A percentile compares a stretch with the other conserved stretches of the same genome.
phyloP scores from a whole-genome alignment of 2,888 invertebrate species.

The Gari tellinella region DNA sequence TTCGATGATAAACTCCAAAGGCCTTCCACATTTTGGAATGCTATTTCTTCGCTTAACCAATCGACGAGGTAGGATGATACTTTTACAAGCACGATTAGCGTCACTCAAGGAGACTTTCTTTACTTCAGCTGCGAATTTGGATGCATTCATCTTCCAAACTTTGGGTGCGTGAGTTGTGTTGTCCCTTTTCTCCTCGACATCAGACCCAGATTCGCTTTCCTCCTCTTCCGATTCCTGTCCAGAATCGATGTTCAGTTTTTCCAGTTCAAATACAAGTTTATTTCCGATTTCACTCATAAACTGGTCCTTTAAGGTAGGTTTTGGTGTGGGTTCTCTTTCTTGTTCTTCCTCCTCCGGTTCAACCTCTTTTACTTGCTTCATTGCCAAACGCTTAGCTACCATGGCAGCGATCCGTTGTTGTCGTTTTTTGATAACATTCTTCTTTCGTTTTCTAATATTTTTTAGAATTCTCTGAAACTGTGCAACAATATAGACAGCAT shows the following conservation, averaged over 20 bases:
- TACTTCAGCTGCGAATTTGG: constrained; percentile 31
- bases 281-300: constrained; percentile 54
- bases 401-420: constrained; percentile 39
- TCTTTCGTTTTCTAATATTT: constrained; percentile 46
- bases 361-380: constrained; percentile 24
- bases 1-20: constrained; percentile 48
- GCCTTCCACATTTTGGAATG: constrained; percentile 30
- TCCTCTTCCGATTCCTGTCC: constrained; percentile 5
- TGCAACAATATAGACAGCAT: constrained; percentile 49
- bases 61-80: no score
- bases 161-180: not conserved
- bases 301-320: constrained; percentile 46
- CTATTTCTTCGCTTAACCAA: constrained; percentile 40
- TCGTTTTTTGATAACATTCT: constrained; percentile 22
- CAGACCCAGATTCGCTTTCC: constrained; percentile 11
- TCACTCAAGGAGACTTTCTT: constrained; percentile 35
- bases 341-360: constrained; percentile 19
- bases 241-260: constrained; percentile 20
- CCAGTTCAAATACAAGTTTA: constrained; percentile 48
- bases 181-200: constrained; percentile 1
- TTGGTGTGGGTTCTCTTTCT: constrained; percentile 20
- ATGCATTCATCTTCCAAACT: not conserved
- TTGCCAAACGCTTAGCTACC: constrained; percentile 32
- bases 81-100: constrained; percentile 11
- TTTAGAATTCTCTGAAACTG: constrained; percentile 52